Evolutionary conservation across 2,797 vertebrate genomes (phyloP), one percentile per base, ranked within the genome.

Genomic region (Tadarida brasiliensis): DNA sequence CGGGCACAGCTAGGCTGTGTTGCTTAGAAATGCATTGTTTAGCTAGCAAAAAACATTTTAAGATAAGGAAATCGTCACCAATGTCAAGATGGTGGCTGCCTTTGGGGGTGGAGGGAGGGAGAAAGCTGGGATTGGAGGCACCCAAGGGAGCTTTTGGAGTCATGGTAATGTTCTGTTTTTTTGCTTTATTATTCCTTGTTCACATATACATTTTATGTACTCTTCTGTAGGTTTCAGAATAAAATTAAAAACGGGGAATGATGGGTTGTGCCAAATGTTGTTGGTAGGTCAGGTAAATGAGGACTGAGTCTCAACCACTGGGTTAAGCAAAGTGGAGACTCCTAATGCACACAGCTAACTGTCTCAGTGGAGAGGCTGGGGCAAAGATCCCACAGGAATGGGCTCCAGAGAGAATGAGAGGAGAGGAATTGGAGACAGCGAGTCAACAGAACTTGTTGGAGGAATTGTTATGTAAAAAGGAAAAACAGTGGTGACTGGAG

Each of bases 211-310:
- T 80, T 59, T 91, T 77, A 63, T 68, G 1, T 56, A 12, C 33
- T 85, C 93, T 85, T 83, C 28, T 96, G 5, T 90, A n/a, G 44
- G 51, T 65, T 87, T 96, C 68, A 77, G 15, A 88, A 84, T 95
- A 57, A 80, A 90, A 39, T 67, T 54, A 33, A 65, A 94, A 84
- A 16, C 35, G 24, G 26, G 30, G 11, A 67, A 65, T 20, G 63
- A 65, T 68, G 17, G 44, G 2, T 80, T 61, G 11, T 20, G 3
- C 71, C 77, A 91, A 19, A 59, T 68, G 16, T 57, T 86, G 22
- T n/a, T 83, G 35, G 33, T 51, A 91, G 44, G 44, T n/a, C 51
- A 59, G 47, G n/a, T 54, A 49, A 51, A 16, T 1, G 39, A 70
- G 22, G 24, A 28, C 71, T 84, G 28, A n/a, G n/a, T n/a, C n/a